Base-by-base conservation (phyloP, 2,797 vertebrate genomes). In the Hydrophis major region DNA sequence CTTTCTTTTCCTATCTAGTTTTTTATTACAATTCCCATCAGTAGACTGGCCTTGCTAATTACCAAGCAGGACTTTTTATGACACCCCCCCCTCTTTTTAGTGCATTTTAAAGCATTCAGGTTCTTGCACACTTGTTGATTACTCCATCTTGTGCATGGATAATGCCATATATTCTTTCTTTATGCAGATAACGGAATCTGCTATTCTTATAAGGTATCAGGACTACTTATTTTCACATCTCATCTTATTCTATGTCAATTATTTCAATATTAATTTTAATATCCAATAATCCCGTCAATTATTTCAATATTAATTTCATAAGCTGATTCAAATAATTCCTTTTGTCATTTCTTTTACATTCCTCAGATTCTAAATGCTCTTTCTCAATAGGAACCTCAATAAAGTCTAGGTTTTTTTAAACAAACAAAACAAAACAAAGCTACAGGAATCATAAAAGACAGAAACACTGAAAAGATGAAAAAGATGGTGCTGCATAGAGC, bases 221-320 rank as follows among this genome's bases (percentile, higher is more conserved):
- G 28, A 87, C 27, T 56, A 78, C 69, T 22, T 37, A 37, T 20
- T 78, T 78, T 78, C 69, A 78, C 18, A 18, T 18, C 61, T 93
- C 3, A 50, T 53, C 12, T 32, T 87, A 6, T 87, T 93, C 14
- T 18, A 74, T 37, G 89, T 42, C 59, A 1, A 0, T 0, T 59
- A 25, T 37, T 74, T 74, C 66, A 74, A 20, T 74, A 6, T 74
- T 74, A 32, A 74, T 37, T 37, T 74, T 14, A 90, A 59, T 59
- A 59, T 59, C 22, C 59, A 59, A 59, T 59, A 60, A 60, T 0
- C 28, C 53, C 0, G 0, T 16, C 59, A 69, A 0, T 0, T 60
- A 42, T 37, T 74, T 74, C 32, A 37, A 37, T 37, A 42, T 78
- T 78, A 78, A 22, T 42, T 78, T 78, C 16, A 90, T 74, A 53